Evolutionary conservation across 1,140 invertebrate species (phyloP).

Genomic region (Homarus americanus): DNA sequence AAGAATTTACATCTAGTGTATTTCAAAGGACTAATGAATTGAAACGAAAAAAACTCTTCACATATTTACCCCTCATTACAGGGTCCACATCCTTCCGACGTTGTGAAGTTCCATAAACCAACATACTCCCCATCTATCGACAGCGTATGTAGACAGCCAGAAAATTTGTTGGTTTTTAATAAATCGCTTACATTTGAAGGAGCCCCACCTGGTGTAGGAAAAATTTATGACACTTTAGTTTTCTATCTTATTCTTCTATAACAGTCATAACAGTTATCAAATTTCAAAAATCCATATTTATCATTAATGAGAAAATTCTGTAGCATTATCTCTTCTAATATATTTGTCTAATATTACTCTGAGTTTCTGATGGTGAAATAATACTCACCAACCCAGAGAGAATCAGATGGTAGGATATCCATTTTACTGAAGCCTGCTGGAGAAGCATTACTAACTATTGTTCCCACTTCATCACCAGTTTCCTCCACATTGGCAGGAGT

Average conservation of each 20-base stretch:
- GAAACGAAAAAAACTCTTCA: too few relatives aligned
- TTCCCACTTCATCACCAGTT: slow-evolving; percentile 62
- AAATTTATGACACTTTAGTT: neutral
- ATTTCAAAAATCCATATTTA: neutral
- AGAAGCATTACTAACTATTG: slow-evolving; percentile 64
- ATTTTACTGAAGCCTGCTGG: slow-evolving; percentile 73
- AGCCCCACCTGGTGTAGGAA: slow-evolving; percentile 56
- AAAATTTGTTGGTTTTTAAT: slow-evolving; percentile 76
- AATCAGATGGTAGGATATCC: slow-evolving; percentile 65
- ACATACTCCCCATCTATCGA: slow-evolving; percentile 87
- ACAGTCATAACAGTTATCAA: neutral
- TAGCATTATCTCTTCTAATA: too few relatives aligned
- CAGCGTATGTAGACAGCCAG: slow-evolving; percentile 88
- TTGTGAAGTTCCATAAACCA: slow-evolving; percentile 93
- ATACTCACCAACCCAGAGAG: slow-evolving; percentile 62
- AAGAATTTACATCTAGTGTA: too few relatives aligned
- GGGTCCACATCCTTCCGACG: slow-evolving; percentile 82
- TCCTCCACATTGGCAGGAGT: slow-evolving; percentile 77
- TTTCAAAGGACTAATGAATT: too few relatives aligned
- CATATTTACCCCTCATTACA: slow-evolving; percentile 86
- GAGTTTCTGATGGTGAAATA: neutral
- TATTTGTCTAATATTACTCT: too few relatives aligned
- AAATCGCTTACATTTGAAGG: slow-evolving; percentile 38
- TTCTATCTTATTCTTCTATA: too few relatives aligned
- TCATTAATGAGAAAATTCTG: too few relatives aligned